Evolutionary conservation across 2,888 invertebrate genomes (phyloP), one percentile per base, ranked within the genome.

Genomic region (Meloe dianella): DNA sequence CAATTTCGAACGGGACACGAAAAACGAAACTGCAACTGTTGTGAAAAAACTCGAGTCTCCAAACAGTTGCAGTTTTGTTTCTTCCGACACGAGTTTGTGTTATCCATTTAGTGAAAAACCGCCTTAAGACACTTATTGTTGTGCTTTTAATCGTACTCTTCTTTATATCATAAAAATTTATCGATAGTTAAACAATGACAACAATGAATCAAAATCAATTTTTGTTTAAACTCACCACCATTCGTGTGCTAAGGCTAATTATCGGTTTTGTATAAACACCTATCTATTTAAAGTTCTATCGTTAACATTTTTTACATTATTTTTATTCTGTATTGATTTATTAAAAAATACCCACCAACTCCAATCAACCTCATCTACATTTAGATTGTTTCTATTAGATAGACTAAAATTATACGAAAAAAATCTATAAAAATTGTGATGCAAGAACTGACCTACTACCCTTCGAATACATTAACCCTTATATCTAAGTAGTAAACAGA

Each of bases 381-480:
- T 8, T 20, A 35, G 35, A 35, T 35, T 35, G 7, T 35, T 35
- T 35, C 35, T 7, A 47, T 47, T 10, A 47, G 10, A 47, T 20
- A 2, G 47, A 20, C 0, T 4, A 20, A 47, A 47, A 47, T 47
- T 20, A 22, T 10, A 22, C 2, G 1, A 47, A 20, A 20, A 47
- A 47, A 47, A 20, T 47, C 20, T 22, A 47, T 41, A 47, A 47
- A 47, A 20, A 22, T 47, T 47, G 9, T 47, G 9, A 47, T 47
- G 47, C 47, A 65, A 61, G 54, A 61, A 61, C 63, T 63, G 66
- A 66, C 66, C 66, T 63, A 66, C 66, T 58, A 63, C 38, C 7
- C 35, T 30, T 58, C 56, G 66, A 63, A 66, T 66, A 63, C 41
- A 66, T 66, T 66, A 66, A 66, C 66, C 66, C 59, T 59, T 64